These are phyloP conservation scores for Merluccius polli DNA, from an alignment of 2,797 vertebrate genomes.

Conservation along the genomic window DNA sequence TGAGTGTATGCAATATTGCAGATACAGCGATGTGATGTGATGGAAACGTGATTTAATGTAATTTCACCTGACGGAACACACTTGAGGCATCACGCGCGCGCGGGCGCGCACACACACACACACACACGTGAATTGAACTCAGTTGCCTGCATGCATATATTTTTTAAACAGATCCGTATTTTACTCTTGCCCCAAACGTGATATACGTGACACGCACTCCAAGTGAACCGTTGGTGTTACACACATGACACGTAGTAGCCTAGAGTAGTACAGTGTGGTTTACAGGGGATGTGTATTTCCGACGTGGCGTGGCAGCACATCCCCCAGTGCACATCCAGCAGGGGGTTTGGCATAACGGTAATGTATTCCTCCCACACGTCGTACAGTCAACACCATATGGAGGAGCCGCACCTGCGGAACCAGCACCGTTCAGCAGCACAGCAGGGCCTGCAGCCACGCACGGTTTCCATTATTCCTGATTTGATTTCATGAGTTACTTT, in stretches of 20 bases:
- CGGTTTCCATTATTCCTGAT: constrained; percentile 4
- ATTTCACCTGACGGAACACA: constrained; percentile 5
- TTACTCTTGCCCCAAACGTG: constrained; percentile 16
- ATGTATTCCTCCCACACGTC: constrained; percentile 61
- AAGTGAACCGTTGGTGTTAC: constrained; percentile 13
- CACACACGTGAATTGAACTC: background rate
- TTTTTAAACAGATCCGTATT: constrained; percentile 34
- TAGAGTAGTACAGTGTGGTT: constrained; percentile 21
- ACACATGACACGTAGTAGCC: too few relatives aligned
- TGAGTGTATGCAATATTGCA: background rate
- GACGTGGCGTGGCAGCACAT: constrained; percentile 43
- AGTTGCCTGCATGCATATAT: constrained; percentile 36
- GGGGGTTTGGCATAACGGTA: constrained; percentile 53
- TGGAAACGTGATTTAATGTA: background rate
- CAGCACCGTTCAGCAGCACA: constrained; percentile 14
- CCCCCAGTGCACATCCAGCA: constrained; percentile 50
- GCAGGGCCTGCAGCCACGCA: constrained; percentile 17
- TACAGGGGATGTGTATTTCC: constrained; percentile 25
- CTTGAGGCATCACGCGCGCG: constrained; percentile 15
- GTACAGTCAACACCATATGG: constrained; percentile 55
- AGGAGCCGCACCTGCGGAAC: constrained; percentile 47
- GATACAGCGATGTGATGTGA: background rate
- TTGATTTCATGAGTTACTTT: too few relatives aligned
- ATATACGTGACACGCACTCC: constrained; percentile 31
- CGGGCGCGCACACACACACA: constrained; percentile 3